Evolutionary conservation across 2,113 vertebrate species (phyloP).

Genomic region (Isurus oxyrinchus): DNA sequence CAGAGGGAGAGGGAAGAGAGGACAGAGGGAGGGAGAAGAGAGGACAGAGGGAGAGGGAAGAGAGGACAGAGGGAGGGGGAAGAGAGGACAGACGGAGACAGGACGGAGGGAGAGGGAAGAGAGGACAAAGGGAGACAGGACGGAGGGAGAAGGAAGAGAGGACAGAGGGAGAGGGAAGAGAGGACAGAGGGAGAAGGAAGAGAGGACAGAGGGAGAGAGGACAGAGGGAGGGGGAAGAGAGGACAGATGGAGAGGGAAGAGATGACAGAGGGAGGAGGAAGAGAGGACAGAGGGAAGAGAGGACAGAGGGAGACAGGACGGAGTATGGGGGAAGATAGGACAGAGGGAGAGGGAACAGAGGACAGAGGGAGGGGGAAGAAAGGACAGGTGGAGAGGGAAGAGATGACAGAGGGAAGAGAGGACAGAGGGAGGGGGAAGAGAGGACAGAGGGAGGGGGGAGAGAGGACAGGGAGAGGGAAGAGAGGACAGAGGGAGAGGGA

Average conservation of each 20-base stretch:
- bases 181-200: not conserved
- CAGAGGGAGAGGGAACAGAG: too few species aligned
- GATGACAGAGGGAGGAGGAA: too few species aligned
- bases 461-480: conserved; percentile 3
- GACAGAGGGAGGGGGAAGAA: too few species aligned
- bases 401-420: not conserved
- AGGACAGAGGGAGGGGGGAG: not conserved
- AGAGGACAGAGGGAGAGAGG: not conserved
- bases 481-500: conserved; percentile 25
- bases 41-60: not conserved
- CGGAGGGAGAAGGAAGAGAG: too few species aligned
- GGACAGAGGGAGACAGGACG: too few species aligned
- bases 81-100: too few species aligned
- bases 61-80: not conserved
- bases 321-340: not conserved
- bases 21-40: not conserved
- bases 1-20: too few species aligned
- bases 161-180: not conserved
- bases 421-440: not conserved
- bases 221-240: conserved; percentile 9
- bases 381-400: too few species aligned
- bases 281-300: too few species aligned
- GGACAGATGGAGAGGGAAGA: conserved; percentile 29
- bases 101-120: too few species aligned
- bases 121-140: too few species aligned